These are phyloP conservation scores for Apostichopus parvimensis DNA, from an alignment of 35 echinoderm and acorn worm species.

Conservation along the genomic window DNA sequence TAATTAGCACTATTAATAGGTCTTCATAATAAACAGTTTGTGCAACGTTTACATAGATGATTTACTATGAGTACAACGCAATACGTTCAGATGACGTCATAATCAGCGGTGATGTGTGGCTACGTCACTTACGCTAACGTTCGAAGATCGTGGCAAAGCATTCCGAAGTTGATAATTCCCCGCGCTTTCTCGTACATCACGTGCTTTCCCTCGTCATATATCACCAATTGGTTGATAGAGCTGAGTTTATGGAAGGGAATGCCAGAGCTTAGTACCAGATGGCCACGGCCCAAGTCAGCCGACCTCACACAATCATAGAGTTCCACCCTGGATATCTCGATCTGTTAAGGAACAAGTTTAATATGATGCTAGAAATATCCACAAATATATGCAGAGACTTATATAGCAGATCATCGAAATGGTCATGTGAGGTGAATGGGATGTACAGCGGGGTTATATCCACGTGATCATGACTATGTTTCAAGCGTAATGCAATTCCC, in stretches of 20 bases:
- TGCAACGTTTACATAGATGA: not conserved
- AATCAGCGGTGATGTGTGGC: not conserved
- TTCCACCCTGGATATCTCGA: not conserved
- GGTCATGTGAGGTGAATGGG: too few species aligned
- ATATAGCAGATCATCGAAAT: too few species aligned
- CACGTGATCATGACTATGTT: too few species aligned
- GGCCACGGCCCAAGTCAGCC: not conserved
- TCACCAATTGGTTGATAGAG: not conserved
- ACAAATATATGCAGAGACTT: too few species aligned
- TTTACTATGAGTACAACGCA: not conserved
- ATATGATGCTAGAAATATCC: too few species aligned
- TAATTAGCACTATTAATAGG: not conserved
- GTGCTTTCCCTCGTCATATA: conserved; percentile 1
- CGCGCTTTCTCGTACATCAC: not conserved
- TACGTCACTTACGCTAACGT: conserved; percentile 1
- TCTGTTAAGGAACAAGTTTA: not conserved
- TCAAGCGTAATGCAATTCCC: too few species aligned
- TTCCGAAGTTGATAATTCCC: not conserved
- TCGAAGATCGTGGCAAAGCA: not conserved
- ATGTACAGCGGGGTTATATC: too few species aligned
- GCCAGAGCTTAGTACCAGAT: not conserved
- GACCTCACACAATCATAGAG: conserved; percentile 4
- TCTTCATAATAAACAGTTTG: not conserved
- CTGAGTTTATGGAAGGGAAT: not conserved
- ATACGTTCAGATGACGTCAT: not conserved